Evolutionary conservation across 2,888 invertebrate species (phyloP).

Genomic region (Buathra laborator): DNA sequence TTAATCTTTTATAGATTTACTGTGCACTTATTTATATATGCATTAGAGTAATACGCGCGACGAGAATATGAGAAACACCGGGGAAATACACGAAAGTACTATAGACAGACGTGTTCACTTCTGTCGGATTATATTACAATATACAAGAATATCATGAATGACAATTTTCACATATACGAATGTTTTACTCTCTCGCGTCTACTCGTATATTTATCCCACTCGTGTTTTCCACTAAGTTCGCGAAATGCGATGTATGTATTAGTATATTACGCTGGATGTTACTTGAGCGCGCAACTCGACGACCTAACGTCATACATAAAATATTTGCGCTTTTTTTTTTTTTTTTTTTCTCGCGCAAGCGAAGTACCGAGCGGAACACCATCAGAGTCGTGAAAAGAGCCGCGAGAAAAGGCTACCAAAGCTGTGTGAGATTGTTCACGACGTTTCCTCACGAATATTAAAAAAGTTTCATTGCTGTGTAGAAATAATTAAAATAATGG

Average conservation of each 20-base stretch:
- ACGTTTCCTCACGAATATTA: constrained; percentile 59
- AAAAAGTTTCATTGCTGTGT: constrained; percentile 65
- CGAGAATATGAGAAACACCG: constrained; percentile 18
- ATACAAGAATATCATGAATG: constrained; percentile 67
- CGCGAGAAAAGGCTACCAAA: neutral
- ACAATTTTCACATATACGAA: constrained; percentile 49
- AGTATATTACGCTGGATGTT: constrained; percentile 62
- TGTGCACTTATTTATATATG: constrained; percentile 3
- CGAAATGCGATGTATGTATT: constrained; percentile 4
- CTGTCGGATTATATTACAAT: constrained; percentile 45
- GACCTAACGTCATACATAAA: constrained; percentile 61
- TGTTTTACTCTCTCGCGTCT: neutral
- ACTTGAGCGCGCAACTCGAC: constrained; percentile 47
- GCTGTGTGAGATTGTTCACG: constrained; percentile 11
- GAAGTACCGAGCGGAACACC: constrained; percentile 7
- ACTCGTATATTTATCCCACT: constrained; percentile 60
- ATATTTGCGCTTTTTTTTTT: constrained; percentile 45
- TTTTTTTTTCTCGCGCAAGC: neutral
- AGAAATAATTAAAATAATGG: constrained; percentile 66
- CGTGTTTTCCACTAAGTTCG: constrained; percentile 21
- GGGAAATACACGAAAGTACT: neutral
- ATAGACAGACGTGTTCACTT: constrained; percentile 20
- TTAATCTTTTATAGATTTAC: neutral
- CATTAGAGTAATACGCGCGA: constrained; percentile 14
- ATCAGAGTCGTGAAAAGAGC: constrained; percentile 5